Base-by-base conservation (phyloP, 2,797 vertebrate genomes). In the Calcarius lapponicus region DNA sequence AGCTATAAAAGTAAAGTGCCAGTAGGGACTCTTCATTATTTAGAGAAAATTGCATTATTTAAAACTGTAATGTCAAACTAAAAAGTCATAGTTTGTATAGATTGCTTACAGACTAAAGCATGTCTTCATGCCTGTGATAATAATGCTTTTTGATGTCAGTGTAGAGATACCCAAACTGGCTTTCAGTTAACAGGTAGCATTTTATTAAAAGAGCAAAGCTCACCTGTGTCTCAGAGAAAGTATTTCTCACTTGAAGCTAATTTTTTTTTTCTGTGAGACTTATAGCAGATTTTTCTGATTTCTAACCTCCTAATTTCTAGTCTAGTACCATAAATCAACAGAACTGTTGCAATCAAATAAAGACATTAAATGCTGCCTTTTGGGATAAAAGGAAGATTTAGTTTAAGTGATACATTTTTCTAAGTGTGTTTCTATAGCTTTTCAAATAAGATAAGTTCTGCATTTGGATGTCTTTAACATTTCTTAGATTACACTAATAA, bases 1-100 rank as follows among this genome's bases (percentile, higher is more conserved):
- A 92, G 61, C 78, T 91, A 31, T 85, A 69, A 56, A 73, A 75
- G 29, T 88, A 88, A 94, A 93, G 91, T 96, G 82, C 93, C 31
- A 86, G 36, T 62, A 87, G 34, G n/a, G 36, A 90, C 10, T 96
- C 65, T 65, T 64, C 17, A 62, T 87, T 86, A 88, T 66, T 62
- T 80, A 93, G 48, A 86, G 83, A 47, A 88, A 65, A 78, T 24
- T 38, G 45, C 48, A 69, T 91, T 92, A 84, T 60, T 78, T 80
- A 83, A 71, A 53, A 78, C 14, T 82, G 54, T 7, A 22, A 78
- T 91, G 86, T 80, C 50, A 95, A 89, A 80, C 73, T 62, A 6
- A 60, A 67, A 82, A 82, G 18, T 61, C 42, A 50, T 17, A 26
- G 31, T 81, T 85, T 76, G 42, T 90, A 82, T 56, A 86, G 56